phyloP scores from a whole-genome alignment of 1,140 invertebrate species.

The Aphaenogaster floridana region DNA sequence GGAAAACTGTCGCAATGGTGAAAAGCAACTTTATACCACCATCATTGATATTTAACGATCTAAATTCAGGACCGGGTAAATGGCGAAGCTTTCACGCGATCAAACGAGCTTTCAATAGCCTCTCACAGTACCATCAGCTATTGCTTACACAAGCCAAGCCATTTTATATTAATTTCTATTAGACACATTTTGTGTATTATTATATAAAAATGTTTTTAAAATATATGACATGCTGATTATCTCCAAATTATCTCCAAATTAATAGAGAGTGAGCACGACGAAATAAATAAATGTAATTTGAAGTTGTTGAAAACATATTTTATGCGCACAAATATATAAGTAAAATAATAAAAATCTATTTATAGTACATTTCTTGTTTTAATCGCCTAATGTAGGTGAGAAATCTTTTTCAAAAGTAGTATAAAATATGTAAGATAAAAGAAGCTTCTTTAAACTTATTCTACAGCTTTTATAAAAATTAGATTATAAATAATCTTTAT shows the following conservation, averaged over 20 bases:
- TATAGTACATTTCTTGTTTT: background rate
- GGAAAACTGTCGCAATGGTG: conserved; percentile 21
- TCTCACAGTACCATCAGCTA: background rate
- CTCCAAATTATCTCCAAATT: background rate
- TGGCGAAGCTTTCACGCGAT: background rate
- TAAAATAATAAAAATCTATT: conserved; percentile 23
- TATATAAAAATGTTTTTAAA: background rate
- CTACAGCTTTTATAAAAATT: background rate
- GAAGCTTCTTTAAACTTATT: background rate
- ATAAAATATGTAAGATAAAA: background rate
- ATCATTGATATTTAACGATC: conserved; percentile 52
- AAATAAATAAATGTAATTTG: background rate
- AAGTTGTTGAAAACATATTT: background rate
- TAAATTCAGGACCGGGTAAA: conserved; percentile 10
- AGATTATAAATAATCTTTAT: background rate
- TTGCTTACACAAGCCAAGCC: background rate
- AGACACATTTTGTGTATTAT: background rate
- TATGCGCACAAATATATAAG: background rate
- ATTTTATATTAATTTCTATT: conserved; percentile 31
- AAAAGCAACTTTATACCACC: background rate
- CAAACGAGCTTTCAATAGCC: background rate
- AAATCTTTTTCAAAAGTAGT: background rate
- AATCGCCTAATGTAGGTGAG: background rate
- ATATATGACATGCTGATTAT: background rate
- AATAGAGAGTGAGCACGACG: background rate